Conservation (phyloP, 2,888 invertebrate genomes). For the Coelogynopora nodosa region DNA sequence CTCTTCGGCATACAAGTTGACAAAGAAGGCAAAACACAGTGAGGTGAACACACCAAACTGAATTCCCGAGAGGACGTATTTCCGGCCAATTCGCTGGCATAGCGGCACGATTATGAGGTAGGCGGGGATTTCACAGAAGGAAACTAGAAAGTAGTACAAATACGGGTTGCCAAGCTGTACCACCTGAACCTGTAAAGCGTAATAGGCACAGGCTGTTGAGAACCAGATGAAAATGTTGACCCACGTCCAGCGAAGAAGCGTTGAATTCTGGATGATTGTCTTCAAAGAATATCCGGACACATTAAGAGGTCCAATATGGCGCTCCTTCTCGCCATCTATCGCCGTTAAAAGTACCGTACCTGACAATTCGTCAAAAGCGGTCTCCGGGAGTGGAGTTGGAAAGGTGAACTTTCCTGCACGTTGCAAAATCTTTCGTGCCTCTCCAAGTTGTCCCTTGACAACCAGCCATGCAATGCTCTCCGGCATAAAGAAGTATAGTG, state of each 20-base stretch:
- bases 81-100: neutral
- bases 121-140: neutral
- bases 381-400: neutral
- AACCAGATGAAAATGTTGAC: conserved; percentile 13
- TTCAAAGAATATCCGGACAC: neutral
- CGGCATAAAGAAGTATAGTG: neutral
- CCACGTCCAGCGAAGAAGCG: neutral
- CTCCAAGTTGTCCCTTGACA: neutral
- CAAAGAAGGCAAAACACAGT: neutral
- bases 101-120: neutral
- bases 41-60: neutral
- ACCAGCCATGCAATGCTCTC: conserved; percentile 12
- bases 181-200: neutral
- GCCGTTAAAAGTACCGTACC: neutral
- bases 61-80: neutral
- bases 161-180: neutral
- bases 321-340: neutral
- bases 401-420: neutral
- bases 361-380: neutral
- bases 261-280: neutral
- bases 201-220: neutral
- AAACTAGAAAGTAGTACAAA: neutral
- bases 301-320: neutral
- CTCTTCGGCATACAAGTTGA: neutral
- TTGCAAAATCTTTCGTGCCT: neutral